A percentile compares a stretch with the other conserved stretches of the same genome.
These are phyloP conservation scores for Euthynnus affinis DNA, from an alignment of 2,797 vertebrate species.

Conservation along the genomic window DNA sequence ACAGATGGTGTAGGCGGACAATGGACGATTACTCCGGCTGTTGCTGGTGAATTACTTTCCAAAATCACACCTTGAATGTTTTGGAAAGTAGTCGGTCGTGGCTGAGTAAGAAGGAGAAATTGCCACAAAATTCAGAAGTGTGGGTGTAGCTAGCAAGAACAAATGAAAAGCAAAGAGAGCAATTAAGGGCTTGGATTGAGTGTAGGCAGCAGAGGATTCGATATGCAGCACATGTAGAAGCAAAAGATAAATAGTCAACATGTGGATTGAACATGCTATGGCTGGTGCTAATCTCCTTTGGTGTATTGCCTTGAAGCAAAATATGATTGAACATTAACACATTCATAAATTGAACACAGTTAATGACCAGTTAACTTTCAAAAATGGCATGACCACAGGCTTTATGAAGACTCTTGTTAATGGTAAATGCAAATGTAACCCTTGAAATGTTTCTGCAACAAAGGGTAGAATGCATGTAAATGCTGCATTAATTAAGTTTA, in stretches of 20 bases:
- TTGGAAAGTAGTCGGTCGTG: neutral
- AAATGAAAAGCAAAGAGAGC: constrained; percentile 36
- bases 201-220: constrained; percentile 30
- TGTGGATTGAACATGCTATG: constrained; percentile 11
- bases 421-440: neutral
- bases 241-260: constrained; percentile 8
- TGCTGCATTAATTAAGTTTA: constrained; percentile 13
- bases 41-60: constrained; percentile 20
- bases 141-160: constrained; percentile 30
- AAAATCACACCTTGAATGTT: constrained; percentile 33
- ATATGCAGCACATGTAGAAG: neutral
- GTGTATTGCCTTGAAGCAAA: constrained; percentile 7
- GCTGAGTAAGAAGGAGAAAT: constrained; percentile 29
- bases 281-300: constrained; percentile 1
- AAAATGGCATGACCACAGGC: neutral
- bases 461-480: constrained; percentile 12
- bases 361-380: constrained; percentile 23
- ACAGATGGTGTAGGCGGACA: constrained; percentile 19
- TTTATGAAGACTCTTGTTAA: neutral
- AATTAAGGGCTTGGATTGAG: constrained; percentile 32
- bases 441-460: neutral
- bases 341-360: constrained; percentile 2
- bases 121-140: constrained; percentile 16
- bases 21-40: constrained; percentile 10
- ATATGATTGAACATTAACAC: constrained; percentile 9